Evolutionary conservation across 2,113 vertebrate genomes (phyloP), one percentile per base, ranked within the genome.

Genomic region (Collichthys lucidus): DNA sequence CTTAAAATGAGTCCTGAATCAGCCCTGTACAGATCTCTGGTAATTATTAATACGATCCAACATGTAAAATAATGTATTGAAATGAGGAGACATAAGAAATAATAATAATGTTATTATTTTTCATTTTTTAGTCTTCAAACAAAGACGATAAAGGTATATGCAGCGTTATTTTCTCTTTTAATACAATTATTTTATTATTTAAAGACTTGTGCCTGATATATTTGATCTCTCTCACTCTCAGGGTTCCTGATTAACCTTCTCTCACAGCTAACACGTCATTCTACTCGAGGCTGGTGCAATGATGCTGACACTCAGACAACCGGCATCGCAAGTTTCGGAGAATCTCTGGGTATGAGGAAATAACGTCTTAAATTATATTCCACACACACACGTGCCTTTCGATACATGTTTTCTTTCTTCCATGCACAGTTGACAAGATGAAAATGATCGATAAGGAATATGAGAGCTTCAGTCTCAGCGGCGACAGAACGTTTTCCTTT

Each of bases 381-480:
- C 19, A n/a, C n/a, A 8, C 12, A n/a, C n/a, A 8, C 7, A 29
- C 12, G n/a, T 70, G 12, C 10, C n/a, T 22, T 46, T 60, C n/a
- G 35, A 0, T 2, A 0, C 20, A 22, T 8, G 5, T 65, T 52
- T 4, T 15, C 11, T 66, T 40, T 42, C 49, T 75, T 84, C n/a
- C 88, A 72, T 88, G 80, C 78, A 2, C 89, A 97, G 97, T 95
- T 31, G 96, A 97, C 80, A 99, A 99, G 89, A 93, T 99, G 95
- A 97, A 97, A 85, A 87, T 96, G 88, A 98, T 99, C 49, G 98
- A 99, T 88, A 95, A 97, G 72, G 95, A 98, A 85, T 99, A 99
- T 89, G 96, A 97, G 76, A 93, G 77, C 65, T 88, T 94, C 55
- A 90, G 82, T 74, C 90, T 91, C 74, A 94, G 88, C 8, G 95